phyloP scores from a whole-genome alignment of 2,113 vertebrate genomes.

The Cisticola juncidis region DNA sequence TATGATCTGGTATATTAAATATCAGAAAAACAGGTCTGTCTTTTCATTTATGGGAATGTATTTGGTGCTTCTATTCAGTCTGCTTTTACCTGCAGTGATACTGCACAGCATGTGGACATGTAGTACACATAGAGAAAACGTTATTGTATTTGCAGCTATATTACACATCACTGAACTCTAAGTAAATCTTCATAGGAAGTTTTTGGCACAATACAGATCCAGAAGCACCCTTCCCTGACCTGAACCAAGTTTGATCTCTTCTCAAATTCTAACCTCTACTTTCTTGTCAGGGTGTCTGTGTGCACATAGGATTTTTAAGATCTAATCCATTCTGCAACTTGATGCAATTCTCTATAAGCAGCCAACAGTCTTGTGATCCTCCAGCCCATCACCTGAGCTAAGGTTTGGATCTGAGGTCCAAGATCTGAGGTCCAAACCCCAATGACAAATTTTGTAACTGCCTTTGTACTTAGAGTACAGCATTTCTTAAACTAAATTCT shows the following conservation, averaged over 20 bases:
- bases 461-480: neutral
- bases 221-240: neutral
- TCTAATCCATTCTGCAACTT: neutral
- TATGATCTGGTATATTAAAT: neutral
- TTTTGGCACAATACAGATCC: neutral
- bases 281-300: fast-evolving
- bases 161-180: neutral
- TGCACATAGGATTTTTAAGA: neutral
- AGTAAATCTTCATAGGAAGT: neutral
- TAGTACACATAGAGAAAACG: neutral
- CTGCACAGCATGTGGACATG: neutral
- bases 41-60: neutral
- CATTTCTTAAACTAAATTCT: neutral
- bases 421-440: neutral
- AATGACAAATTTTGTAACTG: neutral
- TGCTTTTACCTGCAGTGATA: neutral
- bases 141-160: neutral
- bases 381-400: neutral
- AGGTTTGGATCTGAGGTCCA: neutral
- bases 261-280: neutral
- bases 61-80: neutral
- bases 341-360: neutral
- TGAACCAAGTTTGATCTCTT: neutral
- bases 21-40: neutral
- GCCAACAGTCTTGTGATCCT: fast-evolving